Conservation (phyloP, 2,113 vertebrate genomes). For the Enhydra lutris region DNA sequence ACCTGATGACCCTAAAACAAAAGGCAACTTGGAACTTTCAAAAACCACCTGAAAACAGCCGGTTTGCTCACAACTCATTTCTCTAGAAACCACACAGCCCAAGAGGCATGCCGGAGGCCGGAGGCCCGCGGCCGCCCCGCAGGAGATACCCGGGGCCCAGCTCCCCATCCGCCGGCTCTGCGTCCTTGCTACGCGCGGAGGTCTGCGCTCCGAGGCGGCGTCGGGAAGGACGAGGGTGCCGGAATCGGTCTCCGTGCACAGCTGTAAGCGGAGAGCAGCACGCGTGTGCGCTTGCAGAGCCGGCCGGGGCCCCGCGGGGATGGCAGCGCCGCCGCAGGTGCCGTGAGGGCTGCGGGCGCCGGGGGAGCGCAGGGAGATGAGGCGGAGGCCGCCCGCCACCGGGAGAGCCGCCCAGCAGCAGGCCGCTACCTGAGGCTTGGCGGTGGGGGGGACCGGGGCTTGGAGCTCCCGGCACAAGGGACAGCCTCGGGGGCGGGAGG, state of each 20-base stretch:
- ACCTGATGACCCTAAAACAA: no score
- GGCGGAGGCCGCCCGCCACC: neutral
- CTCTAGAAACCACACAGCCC: neutral
- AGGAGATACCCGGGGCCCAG: neutral
- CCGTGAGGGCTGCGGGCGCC: no score
- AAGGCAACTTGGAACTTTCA: neutral
- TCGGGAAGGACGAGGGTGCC: rapidly evolving
- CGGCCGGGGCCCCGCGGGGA: neutral
- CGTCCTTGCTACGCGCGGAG: neutral
- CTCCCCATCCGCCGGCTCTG: neutral
- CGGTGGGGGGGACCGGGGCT: neutral
- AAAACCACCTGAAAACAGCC: neutral
- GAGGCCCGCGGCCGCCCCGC: no score
- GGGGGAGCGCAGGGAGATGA: neutral
- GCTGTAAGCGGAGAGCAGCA: no score
- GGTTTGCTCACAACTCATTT: neutral
- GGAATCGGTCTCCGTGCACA: no score
- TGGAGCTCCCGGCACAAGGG: neutral
- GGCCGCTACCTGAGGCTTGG: neutral
- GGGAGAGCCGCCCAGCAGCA: neutral
- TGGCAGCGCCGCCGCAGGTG: rapidly evolving
- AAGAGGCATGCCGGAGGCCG: no score
- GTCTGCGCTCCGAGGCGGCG: no score
- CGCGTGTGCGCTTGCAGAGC: neutral
- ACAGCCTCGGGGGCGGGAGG: neutral